These are phyloP conservation scores for Mizuhopecten yessoensis DNA, from an alignment of 1,140 invertebrate species.

Conservation along the genomic window DNA sequence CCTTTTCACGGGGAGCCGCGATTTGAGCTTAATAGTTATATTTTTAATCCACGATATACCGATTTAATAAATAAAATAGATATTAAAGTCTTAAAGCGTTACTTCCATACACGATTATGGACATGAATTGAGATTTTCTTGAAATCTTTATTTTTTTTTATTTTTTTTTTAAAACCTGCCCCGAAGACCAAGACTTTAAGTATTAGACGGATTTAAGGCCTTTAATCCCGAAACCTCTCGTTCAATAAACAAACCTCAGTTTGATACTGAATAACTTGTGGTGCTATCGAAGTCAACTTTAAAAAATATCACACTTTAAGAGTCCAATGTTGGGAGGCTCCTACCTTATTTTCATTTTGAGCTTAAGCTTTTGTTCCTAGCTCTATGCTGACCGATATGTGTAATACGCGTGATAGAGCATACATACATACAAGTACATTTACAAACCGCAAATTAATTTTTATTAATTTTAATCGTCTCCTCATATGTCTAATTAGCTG, in stretches of 20 bases:
- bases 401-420: neutral
- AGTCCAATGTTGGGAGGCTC: neutral
- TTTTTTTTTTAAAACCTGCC: neutral
- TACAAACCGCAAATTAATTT: neutral
- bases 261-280: neutral
- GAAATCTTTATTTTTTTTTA: neutral
- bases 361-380: neutral
- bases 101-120: neutral
- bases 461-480: neutral
- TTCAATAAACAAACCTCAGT: conserved; percentile 29
- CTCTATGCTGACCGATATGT: neutral
- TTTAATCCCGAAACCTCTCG: neutral
- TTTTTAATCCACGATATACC: neutral
- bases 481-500: conserved; percentile 23
- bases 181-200: neutral
- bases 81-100: neutral
- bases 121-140: neutral
- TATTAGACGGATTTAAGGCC: neutral
- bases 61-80: neutral
- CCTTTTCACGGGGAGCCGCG: neutral
- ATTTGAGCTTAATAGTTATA: neutral
- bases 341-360: neutral
- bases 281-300: neutral
- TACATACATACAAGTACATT: neutral
- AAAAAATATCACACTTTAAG: neutral